phyloP scores from a whole-genome alignment of 30 jellyfish, hydroid and myxozoan species.

The Calvadosia cruxmelitensis region DNA sequence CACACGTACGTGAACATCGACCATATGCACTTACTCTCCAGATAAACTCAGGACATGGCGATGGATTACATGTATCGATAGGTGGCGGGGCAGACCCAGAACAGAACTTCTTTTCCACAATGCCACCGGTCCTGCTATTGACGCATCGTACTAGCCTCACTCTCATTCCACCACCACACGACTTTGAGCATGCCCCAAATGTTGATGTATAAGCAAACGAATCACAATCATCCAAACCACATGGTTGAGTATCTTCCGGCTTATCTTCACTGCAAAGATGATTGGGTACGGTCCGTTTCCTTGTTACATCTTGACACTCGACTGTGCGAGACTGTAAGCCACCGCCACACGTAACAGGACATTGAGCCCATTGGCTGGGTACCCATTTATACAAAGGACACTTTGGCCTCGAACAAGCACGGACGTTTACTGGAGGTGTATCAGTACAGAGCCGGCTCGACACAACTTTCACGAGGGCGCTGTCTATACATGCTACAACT shows the following conservation, averaged over 20 bases:
- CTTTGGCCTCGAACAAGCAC: neutral
- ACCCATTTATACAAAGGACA: slow-evolving; percentile 40
- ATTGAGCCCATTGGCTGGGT: slow-evolving; percentile 40
- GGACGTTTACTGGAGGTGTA: neutral
- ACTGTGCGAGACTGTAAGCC: slow-evolving; percentile 43
- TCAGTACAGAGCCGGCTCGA: neutral
- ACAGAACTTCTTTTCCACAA: slow-evolving; percentile 48
- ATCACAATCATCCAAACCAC: slow-evolving; percentile 60
- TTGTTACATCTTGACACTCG: slow-evolving; percentile 21
- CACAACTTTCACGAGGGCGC: neutral
- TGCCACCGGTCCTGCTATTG: slow-evolving; percentile 31
- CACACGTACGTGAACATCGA: slow-evolving; percentile 76
- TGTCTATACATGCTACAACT: slow-evolving; percentile 41
- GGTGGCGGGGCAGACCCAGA: slow-evolving; percentile 86
- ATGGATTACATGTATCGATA: slow-evolving; percentile 46
- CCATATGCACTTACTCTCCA: slow-evolving; percentile 50
- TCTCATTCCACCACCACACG: slow-evolving; percentile 91
- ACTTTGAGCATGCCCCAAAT: slow-evolving; percentile 48
- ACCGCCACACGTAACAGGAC: slow-evolving; percentile 75
- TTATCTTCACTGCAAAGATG: slow-evolving; percentile 18
- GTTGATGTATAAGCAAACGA: slow-evolving; percentile 40
- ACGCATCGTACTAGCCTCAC: slow-evolving; percentile 54
- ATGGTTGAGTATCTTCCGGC: slow-evolving; percentile 33
- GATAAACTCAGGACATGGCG: slow-evolving; percentile 63
- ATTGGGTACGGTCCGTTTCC: slow-evolving; percentile 11